A percentile compares a stretch with the other conserved stretches of the same genome.
phyloP scores from a whole-genome alignment of 2,888 invertebrate genomes.

The Dione juno region DNA sequence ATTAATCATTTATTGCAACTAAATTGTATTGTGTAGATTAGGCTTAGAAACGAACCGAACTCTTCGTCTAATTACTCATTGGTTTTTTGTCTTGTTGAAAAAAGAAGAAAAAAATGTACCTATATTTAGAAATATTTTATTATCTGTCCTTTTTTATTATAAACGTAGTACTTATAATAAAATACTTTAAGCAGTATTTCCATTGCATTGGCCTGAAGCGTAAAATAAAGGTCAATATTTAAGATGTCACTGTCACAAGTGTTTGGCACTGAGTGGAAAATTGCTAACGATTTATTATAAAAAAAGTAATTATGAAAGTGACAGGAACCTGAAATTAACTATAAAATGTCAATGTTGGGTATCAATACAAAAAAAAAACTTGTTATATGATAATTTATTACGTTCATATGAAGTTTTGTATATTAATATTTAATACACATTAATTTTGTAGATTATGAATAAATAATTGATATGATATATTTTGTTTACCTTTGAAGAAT shows the following conservation, averaged over 20 bases:
- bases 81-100: too few relatives aligned
- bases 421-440: too few relatives aligned
- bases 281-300: slow-evolving; percentile 31
- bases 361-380: slow-evolving; percentile 34
- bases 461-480: too few relatives aligned
- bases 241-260: slow-evolving; percentile 29
- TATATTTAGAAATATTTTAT: too few relatives aligned
- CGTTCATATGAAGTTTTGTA: neutral
- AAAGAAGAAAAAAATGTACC: too few relatives aligned
- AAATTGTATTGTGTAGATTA: too few relatives aligned
- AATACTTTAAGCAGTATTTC: neutral
- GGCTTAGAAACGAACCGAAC: too few relatives aligned
- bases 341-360: slow-evolving; percentile 23
- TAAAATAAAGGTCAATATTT: slow-evolving; percentile 15
- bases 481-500: too few relatives aligned
- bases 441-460: too few relatives aligned
- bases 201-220: neutral
- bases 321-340: slow-evolving; percentile 29
- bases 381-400: slow-evolving; percentile 31
- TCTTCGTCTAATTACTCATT: too few relatives aligned
- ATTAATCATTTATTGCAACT: too few relatives aligned
- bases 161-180: neutral
- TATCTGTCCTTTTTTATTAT: too few relatives aligned
- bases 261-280: slow-evolving; percentile 33
- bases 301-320: slow-evolving; percentile 30